Percentiles rank a stretch among this genome's conserved stretches.
Evolutionary conservation across 2,797 vertebrate species (phyloP).

Genomic region (Champsocephalus esox): DNA sequence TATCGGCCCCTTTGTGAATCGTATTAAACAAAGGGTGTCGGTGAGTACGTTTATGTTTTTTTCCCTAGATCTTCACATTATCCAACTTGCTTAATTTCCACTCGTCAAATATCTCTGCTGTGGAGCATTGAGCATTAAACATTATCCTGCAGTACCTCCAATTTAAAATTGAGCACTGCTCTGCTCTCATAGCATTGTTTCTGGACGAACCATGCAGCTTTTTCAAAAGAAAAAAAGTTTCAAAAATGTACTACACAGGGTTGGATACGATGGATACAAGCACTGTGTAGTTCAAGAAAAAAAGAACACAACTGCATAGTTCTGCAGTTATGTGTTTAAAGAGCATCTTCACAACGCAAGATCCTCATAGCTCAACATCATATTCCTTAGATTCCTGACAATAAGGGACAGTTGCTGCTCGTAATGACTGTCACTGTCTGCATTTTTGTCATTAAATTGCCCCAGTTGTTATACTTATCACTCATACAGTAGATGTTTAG

Average conservation of each 20-base stretch:
- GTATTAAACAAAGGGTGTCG: too few species aligned
- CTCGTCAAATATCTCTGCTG: too few species aligned
- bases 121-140: too few species aligned
- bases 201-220: neutral
- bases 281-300: conserved; percentile 5
- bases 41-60: too few species aligned
- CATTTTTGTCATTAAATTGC: neutral
- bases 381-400: neutral
- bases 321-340: neutral
- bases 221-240: neutral
- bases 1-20: too few species aligned
- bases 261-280: neutral
- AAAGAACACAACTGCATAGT: neutral
- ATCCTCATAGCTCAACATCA: neutral
- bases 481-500: conserved; percentile 6
- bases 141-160: too few species aligned
- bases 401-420: neutral
- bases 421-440: neutral
- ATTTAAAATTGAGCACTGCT: neutral
- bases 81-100: too few species aligned
- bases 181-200: neutral
- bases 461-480: neutral
- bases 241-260: neutral
- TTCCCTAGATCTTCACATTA: too few species aligned
- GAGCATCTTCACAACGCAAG: neutral